Conservation (phyloP, 2,888 invertebrate species). For the Tuberolachnus salignus region DNA sequence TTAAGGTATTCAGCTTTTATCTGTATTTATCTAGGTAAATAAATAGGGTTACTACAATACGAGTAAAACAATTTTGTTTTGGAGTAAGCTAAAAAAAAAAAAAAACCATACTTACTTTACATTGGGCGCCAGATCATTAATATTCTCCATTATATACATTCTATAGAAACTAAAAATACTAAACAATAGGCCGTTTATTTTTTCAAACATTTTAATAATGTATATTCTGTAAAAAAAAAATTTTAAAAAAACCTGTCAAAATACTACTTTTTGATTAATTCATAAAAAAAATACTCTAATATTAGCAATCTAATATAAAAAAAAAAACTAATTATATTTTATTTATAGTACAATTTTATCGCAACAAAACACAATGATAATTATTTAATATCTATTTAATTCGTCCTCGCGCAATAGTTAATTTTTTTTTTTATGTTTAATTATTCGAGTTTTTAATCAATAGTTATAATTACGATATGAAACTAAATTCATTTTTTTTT, state of each 20-base stretch:
- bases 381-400: not conserved
- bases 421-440: not conserved
- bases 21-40: conserved; percentile 53
- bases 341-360: not conserved
- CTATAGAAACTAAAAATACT: not conserved
- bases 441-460: not conserved
- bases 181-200: not conserved
- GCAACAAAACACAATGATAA: not conserved
- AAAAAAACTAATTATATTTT: not conserved
- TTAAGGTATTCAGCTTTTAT: conserved; percentile 56
- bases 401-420: not conserved
- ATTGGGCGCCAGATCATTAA: conserved; percentile 23
- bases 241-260: not conserved
- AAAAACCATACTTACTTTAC: conserved; percentile 8
- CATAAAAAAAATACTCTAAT: not conserved
- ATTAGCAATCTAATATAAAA: not conserved
- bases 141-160: conserved; percentile 6
- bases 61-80: conserved; percentile 19
- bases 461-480: not conserved
- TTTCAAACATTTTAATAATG: not conserved
- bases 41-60: conserved; percentile 43
- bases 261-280: not conserved
- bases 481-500: conserved; percentile 23
- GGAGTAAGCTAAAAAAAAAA: conserved; percentile 31
- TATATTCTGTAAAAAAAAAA: not conserved